These are phyloP conservation scores for Micromys minutus DNA, from an alignment of 2,113 vertebrate species.

Conservation along the genomic window DNA sequence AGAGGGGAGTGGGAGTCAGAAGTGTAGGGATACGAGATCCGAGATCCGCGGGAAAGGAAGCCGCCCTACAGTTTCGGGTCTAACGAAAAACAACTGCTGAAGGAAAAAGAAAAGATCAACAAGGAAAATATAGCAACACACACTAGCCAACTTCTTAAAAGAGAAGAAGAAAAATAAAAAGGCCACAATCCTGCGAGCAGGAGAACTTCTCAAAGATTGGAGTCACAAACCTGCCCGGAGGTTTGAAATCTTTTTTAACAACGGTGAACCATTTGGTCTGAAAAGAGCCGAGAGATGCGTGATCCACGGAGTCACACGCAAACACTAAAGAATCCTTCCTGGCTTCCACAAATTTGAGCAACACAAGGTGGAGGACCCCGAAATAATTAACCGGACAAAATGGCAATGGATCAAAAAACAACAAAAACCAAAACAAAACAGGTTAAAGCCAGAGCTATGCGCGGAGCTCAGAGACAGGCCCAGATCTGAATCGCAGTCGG, in stretches of 20 bases:
- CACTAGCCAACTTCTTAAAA: constrained; percentile 58
- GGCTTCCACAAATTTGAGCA: not conserved
- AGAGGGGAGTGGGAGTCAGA: not conserved
- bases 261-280: constrained; percentile 24
- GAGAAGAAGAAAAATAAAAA: not conserved
- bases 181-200: not conserved
- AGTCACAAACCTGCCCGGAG: constrained; percentile 57
- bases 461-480: not conserved
- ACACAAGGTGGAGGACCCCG: not conserved
- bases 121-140: constrained; percentile 7
- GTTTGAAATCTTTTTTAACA: constrained; percentile 61
- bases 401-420: not conserved
- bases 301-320: not conserved
- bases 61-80: constrained; percentile 63
- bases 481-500: not conserved
- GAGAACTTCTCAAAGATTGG: constrained; percentile 51
- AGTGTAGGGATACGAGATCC: not conserved
- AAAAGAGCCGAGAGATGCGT: not conserved
- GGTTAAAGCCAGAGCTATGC: not conserved
- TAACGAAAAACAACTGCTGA: constrained; percentile 68
- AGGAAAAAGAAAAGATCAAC: not conserved
- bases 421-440: constrained; percentile 31
- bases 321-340: not conserved
- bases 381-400: not conserved
- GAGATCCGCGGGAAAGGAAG: not conserved